These are phyloP conservation scores for Oegoconia quadripuncta DNA, from an alignment of 2,888 invertebrate genomes.

Conservation along the genomic window DNA sequence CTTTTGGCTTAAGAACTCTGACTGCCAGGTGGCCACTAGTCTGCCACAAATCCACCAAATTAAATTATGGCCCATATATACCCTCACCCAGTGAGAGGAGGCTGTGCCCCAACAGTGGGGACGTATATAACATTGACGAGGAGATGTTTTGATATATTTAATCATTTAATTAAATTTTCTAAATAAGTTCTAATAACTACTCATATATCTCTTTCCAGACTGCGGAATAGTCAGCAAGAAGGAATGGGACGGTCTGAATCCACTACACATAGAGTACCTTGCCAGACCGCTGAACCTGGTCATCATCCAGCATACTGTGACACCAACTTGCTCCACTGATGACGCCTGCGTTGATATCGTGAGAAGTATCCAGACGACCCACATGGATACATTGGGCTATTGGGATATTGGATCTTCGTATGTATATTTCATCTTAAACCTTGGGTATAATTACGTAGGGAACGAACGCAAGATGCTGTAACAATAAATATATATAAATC, in stretches of 20 bases:
- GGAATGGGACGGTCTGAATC: conserved; percentile 79
- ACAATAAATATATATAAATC: not conserved
- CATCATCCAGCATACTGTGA: conserved; percentile 79
- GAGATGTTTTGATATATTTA: too few species aligned
- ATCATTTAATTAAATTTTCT: too few species aligned
- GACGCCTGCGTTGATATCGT: conserved; percentile 61
- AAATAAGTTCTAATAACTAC: too few species aligned
- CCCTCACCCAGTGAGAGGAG: too few species aligned
- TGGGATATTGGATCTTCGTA: conserved; percentile 80
- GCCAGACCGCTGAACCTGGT: conserved; percentile 77
- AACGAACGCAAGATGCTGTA: not conserved
- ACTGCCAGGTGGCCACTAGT: too few species aligned
- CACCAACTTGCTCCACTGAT: conserved; percentile 59
- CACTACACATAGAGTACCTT: conserved; percentile 74
- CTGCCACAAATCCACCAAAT: too few species aligned
- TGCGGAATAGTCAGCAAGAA: conserved; percentile 70
- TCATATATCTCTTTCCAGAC: conserved; percentile 14
- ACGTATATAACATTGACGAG: too few species aligned
- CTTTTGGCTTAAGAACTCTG: too few species aligned
- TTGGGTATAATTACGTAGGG: not conserved
- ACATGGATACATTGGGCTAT: conserved; percentile 67
- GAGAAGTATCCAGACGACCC: conserved; percentile 70
- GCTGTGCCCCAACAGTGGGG: too few species aligned
- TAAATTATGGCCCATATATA: too few species aligned
- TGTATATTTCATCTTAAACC: conserved; percentile 28